Evolutionary conservation across 2,113 vertebrate species (phyloP), one percentile per base, ranked within the genome.

Genomic region (Bufo gargarizans): DNA sequence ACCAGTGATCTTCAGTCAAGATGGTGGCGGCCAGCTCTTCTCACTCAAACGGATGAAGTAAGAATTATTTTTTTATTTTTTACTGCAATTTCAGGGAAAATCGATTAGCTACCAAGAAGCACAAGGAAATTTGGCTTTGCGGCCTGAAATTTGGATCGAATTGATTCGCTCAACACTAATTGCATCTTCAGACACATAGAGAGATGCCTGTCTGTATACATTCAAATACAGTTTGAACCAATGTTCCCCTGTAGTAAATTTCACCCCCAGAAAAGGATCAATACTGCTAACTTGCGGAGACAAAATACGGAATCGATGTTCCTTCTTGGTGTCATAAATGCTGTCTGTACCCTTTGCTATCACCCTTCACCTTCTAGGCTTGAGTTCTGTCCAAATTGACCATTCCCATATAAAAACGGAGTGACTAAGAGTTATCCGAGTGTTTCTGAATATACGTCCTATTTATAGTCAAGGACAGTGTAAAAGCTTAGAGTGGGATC

Each of bases 401-500:
- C 77, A 72, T 82, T 81, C 86, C 86, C n/a, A 87, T 81, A 87
- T 56, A 87, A 81, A 87, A 87, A 72, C 8, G 2, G 77, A 82
- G 86, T 72, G 86, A 85, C 76, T 76, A 85, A 85, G 71, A 85
- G 82, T 84, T 84, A 85, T 74, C 83, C 58, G 69, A 85, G 69
- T 85, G 69, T 85, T 76, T 85, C 84, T 85, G 84, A 87, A 65
- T 87, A 81, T 56, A 87, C 58, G 86, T 81, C 86, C 78, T 87
- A 87, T 87, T 87, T 87, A 81, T 87, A 82, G 77, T 59, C 86
- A 87, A 87, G 86, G 86, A 81, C 86, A 82, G 49, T 47, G 77
- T 82, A 47, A 87, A 87, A 87, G 86, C 86, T 81, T 47, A 19
- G 78, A 55, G 33, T 87, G 86, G 86, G 86, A 87, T 72, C 77